A percentile compares a stretch with the other conserved stretches of the same genome.
phyloP scores from a whole-genome alignment of 2,888 invertebrate genomes.

The Cerastis rubricosa region DNA sequence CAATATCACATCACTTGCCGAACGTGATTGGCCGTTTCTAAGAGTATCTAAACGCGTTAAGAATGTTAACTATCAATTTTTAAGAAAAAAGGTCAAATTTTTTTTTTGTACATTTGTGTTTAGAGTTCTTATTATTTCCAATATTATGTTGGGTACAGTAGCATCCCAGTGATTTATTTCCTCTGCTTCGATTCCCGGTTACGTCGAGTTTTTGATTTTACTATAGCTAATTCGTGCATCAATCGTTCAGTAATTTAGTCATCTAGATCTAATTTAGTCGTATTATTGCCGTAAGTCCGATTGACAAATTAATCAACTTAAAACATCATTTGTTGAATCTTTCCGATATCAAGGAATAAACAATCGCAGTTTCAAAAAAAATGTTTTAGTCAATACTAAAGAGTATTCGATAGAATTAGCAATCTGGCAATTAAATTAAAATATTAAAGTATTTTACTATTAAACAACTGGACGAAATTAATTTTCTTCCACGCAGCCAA shows the following conservation, averaged over 20 bases:
- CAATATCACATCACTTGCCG: too few relatives aligned
- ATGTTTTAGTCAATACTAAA: neutral
- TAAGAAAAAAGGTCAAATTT: neutral
- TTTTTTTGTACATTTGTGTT: too few relatives aligned
- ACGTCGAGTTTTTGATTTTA: neutral
- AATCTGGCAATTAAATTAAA: neutral
- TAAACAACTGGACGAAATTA: neutral
- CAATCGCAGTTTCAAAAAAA: neutral
- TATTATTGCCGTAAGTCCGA: conserved; percentile 7
- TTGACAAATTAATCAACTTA: conserved; percentile 1
- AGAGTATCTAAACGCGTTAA: neutral
- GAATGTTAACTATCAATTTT: neutral
- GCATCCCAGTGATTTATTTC: neutral
- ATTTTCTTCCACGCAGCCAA: neutral
- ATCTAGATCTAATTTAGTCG: neutral
- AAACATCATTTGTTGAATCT: neutral
- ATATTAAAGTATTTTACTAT: too few relatives aligned
- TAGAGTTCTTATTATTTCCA: neutral
- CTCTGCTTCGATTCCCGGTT: neutral
- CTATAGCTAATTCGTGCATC: neutral
- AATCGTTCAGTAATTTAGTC: neutral
- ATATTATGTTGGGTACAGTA: neutral
- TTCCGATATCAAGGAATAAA: neutral
- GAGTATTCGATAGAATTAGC: neutral
- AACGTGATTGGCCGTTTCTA: neutral